A percentile compares a stretch with the other conserved stretches of the same genome.
Evolutionary conservation across 2,113 vertebrate species (phyloP).

Genomic region (Xenopus tropicalis): DNA sequence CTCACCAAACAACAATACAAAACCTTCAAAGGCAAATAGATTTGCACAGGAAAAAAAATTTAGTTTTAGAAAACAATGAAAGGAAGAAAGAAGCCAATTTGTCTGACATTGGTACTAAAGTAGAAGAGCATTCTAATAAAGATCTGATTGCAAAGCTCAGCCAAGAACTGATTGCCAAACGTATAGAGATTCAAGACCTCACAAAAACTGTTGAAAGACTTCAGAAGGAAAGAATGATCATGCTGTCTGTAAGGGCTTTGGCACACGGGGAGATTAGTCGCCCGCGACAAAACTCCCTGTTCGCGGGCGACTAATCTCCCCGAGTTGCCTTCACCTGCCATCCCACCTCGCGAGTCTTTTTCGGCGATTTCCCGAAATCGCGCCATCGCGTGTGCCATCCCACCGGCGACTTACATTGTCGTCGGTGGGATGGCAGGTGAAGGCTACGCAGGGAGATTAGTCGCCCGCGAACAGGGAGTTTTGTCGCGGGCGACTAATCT

Average conservation of each 20-base stretch:
- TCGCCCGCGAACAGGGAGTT: no score
- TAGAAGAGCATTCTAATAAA: slow-evolving; percentile 65
- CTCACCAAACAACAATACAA: slow-evolving; percentile 59
- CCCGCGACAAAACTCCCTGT: no score
- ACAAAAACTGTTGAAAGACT: slow-evolving; percentile 81
- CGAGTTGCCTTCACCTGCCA: no score
- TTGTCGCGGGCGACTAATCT: no score
- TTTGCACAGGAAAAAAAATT: slow-evolving; percentile 64
- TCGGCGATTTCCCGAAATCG: no score
- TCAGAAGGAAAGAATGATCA: slow-evolving; percentile 76
- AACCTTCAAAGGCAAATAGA: slow-evolving; percentile 70
- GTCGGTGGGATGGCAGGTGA: no score
- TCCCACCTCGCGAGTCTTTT: no score
- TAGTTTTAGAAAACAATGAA: slow-evolving; percentile 52
- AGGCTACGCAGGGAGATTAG: no score
- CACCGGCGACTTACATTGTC: no score
- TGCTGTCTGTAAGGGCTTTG: slow-evolving; percentile 69
- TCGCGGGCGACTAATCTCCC: no score
- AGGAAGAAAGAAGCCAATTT: slow-evolving; percentile 54
- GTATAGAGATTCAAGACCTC: slow-evolving; percentile 77
- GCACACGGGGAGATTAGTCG: no score
- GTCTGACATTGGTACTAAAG: slow-evolving; percentile 54
- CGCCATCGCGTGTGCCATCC: no score
- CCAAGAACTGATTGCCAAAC: slow-evolving; percentile 77
- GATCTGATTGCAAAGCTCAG: slow-evolving; percentile 72